A percentile compares a stretch with the other conserved stretches of the same genome.
phyloP scores from a whole-genome alignment of 2,888 invertebrate genomes.

The Ophioninae sp. region DNA sequence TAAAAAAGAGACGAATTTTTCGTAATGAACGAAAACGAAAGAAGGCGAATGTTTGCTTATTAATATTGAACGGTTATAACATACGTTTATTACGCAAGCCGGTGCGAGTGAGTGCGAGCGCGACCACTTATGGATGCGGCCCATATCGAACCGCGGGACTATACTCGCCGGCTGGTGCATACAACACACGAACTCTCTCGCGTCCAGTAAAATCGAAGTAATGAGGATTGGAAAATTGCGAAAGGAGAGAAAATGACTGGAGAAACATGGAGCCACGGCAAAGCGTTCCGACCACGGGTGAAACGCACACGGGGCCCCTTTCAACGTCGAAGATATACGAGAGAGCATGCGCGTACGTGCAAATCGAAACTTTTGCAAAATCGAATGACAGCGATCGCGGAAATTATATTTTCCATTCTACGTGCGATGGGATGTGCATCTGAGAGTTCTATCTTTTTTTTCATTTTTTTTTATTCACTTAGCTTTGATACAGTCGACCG shows the following conservation, averaged over 20 bases:
- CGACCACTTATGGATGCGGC: slow-evolving; percentile 61
- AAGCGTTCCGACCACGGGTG: slow-evolving; percentile 35
- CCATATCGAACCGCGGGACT: slow-evolving; percentile 52
- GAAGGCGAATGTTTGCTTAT: slow-evolving; percentile 53
- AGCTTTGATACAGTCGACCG: neutral
- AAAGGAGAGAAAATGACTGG: slow-evolving; percentile 62
- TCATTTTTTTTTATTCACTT: neutral
- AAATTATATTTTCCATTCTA: slow-evolving; percentile 54
- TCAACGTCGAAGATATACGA: slow-evolving; percentile 13
- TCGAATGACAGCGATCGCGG: slow-evolving; percentile 59
- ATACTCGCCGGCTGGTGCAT: slow-evolving; percentile 22
- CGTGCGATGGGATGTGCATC: slow-evolving; percentile 37
- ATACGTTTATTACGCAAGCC: slow-evolving; percentile 45
- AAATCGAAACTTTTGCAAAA: slow-evolving; percentile 40
- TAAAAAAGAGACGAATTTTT: neutral
- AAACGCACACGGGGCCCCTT: slow-evolving; percentile 13
- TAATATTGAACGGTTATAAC: slow-evolving; percentile 59
- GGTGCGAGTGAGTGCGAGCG: slow-evolving; percentile 48
- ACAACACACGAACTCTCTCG: slow-evolving; percentile 27
- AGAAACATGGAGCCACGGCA: slow-evolving; percentile 37
- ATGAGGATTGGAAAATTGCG: slow-evolving; percentile 62
- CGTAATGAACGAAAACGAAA: slow-evolving; percentile 39
- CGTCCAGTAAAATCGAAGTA: slow-evolving; percentile 27
- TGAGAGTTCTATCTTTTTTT: slow-evolving; percentile 39
- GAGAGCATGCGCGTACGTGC: slow-evolving; percentile 8